phyloP scores from a whole-genome alignment of 2,888 invertebrate genomes.

The Aproaerema taeniolella region DNA sequence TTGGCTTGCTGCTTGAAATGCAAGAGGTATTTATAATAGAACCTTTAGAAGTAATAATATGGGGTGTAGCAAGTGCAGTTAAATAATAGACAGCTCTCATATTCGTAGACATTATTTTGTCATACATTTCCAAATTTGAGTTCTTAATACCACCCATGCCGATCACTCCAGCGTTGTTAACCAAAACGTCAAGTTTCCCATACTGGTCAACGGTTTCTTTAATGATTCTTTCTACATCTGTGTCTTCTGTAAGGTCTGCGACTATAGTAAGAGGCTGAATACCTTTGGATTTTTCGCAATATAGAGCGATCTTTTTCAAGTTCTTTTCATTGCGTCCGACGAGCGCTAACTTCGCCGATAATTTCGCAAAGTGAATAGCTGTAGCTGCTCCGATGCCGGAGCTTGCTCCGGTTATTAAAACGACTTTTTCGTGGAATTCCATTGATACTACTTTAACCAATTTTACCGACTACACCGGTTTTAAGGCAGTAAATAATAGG shows the following conservation, averaged over 20 bases:
- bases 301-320: constrained; percentile 52
- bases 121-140: constrained; percentile 88
- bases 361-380: constrained; percentile 81
- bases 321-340: constrained; percentile 72
- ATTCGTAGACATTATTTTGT: constrained; percentile 91
- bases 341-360: constrained; percentile 80
- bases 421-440: constrained; percentile 79
- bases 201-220: constrained; percentile 82
- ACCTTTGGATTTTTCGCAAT: constrained; percentile 75
- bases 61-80: constrained; percentile 89
- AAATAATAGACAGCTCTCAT: constrained; percentile 87
- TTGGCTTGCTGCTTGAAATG: constrained; percentile 83
- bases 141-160: constrained; percentile 88
- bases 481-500: no score
- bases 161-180: constrained; percentile 92
- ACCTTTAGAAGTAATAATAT: constrained; percentile 87
- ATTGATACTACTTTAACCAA: constrained; percentile 46
- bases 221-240: constrained; percentile 80
- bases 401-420: constrained; percentile 83
- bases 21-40: constrained; percentile 95
- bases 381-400: constrained; percentile 86
- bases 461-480: no score
- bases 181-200: constrained; percentile 84
- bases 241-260: constrained; percentile 82
- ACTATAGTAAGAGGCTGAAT: constrained; percentile 74